Conservation (phyloP, 2,797 vertebrate species). For the Rallus crepitans region DNA sequence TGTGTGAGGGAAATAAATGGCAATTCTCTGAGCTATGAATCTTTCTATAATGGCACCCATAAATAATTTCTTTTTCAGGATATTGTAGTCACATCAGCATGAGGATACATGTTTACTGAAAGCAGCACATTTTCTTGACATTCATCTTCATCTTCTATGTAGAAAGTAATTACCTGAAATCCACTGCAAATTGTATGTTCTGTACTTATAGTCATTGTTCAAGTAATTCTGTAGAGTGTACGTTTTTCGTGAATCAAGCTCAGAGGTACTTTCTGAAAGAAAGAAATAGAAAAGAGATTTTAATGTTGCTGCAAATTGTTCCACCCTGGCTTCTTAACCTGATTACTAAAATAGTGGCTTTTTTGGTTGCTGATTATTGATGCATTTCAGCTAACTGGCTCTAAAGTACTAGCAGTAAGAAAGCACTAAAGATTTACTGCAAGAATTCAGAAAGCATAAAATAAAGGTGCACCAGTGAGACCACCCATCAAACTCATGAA, state of each 20-base stretch:
- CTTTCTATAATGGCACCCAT: background rate
- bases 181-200: slow-evolving; percentile 71
- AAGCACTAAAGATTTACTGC: background rate
- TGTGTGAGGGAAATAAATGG: too few relatives aligned
- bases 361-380: background rate
- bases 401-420: background rate
- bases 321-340: background rate
- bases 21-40: rapidly evolving
- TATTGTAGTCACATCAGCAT: background rate
- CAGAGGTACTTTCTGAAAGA: slow-evolving; percentile 49
- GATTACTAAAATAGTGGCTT: background rate
- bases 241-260: slow-evolving; percentile 65
- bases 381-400: background rate
- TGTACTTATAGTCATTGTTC: slow-evolving; percentile 64
- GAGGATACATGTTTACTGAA: background rate
- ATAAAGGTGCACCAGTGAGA: background rate
- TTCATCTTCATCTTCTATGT: background rate
- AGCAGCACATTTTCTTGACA: background rate
- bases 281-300: background rate
- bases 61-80: background rate
- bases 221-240: slow-evolving; percentile 81
- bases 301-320: background rate
- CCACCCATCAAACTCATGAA: background rate
- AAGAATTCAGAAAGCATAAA: background rate
- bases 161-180: slow-evolving; percentile 77